A percentile compares a stretch with the other conserved stretches of the same genome.
Conservation (phyloP, 2,797 vertebrate genomes). For the Saxicola maurus region DNA sequence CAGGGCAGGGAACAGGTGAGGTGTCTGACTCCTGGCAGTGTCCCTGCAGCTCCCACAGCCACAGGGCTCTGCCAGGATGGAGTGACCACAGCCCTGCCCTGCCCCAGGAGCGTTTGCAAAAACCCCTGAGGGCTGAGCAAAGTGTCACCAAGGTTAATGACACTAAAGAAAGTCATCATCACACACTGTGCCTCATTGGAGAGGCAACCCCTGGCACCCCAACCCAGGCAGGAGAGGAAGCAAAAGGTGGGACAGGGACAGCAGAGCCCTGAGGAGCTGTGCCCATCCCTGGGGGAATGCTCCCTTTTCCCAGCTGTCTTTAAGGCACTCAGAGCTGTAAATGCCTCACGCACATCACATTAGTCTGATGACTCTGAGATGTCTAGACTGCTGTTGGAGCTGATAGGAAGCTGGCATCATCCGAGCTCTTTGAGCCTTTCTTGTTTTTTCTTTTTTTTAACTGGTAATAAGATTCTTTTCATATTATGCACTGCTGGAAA, state of each 20-base stretch:
- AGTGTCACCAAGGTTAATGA: accelerated
- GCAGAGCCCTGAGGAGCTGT: background rate
- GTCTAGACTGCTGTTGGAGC: conserved; percentile 29
- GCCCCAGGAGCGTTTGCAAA: background rate
- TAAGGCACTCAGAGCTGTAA: background rate
- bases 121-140: accelerated
- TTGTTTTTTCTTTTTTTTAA: background rate
- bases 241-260: background rate
- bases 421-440: background rate
- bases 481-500: conserved; percentile 50
- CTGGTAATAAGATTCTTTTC: conserved; percentile 45
- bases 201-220: background rate
- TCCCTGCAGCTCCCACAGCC: background rate
- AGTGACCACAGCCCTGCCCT: background rate
- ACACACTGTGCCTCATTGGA: accelerated
- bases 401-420: conserved; percentile 24
- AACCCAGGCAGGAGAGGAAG: background rate
- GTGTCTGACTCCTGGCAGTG: accelerated
- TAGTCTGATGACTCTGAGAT: background rate
- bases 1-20: background rate
- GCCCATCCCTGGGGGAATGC: background rate
- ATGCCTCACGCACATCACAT: background rate
- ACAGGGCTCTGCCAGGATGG: accelerated
- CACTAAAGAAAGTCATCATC: accelerated
- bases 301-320: background rate